Percentiles rank a stretch among this genome's conserved stretches.
phyloP scores from a whole-genome alignment of 2,797 vertebrate genomes.

The Intellagama lesueurii region DNA sequence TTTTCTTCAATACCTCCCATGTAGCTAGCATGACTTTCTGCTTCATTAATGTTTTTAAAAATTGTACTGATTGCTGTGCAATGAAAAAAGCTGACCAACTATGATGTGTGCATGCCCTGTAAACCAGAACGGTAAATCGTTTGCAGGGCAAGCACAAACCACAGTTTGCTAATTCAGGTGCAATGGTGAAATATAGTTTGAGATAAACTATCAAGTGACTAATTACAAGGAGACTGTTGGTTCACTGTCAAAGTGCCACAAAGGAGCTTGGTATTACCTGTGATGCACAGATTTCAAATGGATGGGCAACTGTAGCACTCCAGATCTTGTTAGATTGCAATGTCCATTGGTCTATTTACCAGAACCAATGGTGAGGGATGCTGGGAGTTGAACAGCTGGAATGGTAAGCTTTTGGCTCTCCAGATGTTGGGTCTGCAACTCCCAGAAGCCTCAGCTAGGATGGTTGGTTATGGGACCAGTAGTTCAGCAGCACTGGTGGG shows the following conservation, averaged over 20 bases:
- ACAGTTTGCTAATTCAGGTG: background rate
- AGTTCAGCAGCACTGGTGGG: too few species aligned
- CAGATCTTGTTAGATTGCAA: background rate
- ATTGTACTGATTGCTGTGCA: background rate
- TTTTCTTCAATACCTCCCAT: background rate
- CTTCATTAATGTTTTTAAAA: background rate
- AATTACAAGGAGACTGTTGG: background rate
- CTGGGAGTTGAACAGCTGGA: background rate
- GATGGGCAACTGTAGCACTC: background rate
- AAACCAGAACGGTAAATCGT: background rate
- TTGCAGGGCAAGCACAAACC: background rate
- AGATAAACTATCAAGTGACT: background rate
- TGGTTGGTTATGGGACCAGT: too few species aligned
- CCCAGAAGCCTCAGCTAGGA: too few species aligned
- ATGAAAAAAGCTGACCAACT: background rate
- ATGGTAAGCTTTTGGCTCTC: too few species aligned
- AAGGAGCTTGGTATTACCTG: background rate
- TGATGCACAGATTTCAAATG: background rate
- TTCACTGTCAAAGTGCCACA: background rate
- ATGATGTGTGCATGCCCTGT: background rate
- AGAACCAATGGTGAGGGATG: background rate
- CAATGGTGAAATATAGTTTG: background rate
- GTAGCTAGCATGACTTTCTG: background rate
- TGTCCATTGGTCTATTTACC: background rate
- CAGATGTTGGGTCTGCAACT: too few species aligned